Percentiles rank a stretch among this genome's conserved stretches.
These are phyloP conservation scores for Iselma pallidipennis DNA, from an alignment of 2,888 invertebrate genomes.

Conservation along the genomic window DNA sequence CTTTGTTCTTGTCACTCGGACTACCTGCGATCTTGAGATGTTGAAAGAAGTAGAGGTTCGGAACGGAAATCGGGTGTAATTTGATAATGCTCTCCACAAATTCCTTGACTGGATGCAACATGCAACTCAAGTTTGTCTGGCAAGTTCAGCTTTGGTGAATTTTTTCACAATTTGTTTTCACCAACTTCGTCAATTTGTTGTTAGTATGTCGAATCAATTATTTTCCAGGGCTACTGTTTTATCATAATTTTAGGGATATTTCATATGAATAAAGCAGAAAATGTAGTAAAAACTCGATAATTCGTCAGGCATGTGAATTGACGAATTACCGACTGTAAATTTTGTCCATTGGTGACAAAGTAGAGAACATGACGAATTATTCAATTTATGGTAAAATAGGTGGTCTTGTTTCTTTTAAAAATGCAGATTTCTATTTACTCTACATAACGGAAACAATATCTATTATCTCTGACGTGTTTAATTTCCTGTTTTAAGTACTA, in stretches of 20 bases:
- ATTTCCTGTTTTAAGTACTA: background rate
- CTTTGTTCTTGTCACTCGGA: too few relatives aligned
- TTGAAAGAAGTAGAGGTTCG: background rate
- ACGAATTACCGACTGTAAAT: too few relatives aligned
- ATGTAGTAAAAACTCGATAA: too few relatives aligned
- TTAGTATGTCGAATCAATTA: too few relatives aligned
- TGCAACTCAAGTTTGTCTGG: background rate
- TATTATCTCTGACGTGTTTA: background rate
- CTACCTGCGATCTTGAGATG: background rate
- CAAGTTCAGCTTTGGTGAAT: background rate
- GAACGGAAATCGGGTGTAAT: slow-evolving; percentile 1
- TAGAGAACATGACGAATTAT: too few relatives aligned
- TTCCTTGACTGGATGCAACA: background rate
- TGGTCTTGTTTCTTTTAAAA: background rate
- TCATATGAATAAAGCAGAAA: too few relatives aligned
- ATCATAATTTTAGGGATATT: too few relatives aligned
- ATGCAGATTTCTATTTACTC: background rate
- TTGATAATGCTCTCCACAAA: background rate
- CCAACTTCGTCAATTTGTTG: too few relatives aligned
- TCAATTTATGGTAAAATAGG: background rate
- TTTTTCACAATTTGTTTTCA: too few relatives aligned
- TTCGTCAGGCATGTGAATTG: too few relatives aligned
- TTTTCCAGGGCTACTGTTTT: too few relatives aligned
- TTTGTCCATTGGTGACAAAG: too few relatives aligned
- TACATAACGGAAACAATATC: background rate